Conservation (phyloP, 2,113 vertebrate genomes). For the Desmodus rotundus region DNA sequence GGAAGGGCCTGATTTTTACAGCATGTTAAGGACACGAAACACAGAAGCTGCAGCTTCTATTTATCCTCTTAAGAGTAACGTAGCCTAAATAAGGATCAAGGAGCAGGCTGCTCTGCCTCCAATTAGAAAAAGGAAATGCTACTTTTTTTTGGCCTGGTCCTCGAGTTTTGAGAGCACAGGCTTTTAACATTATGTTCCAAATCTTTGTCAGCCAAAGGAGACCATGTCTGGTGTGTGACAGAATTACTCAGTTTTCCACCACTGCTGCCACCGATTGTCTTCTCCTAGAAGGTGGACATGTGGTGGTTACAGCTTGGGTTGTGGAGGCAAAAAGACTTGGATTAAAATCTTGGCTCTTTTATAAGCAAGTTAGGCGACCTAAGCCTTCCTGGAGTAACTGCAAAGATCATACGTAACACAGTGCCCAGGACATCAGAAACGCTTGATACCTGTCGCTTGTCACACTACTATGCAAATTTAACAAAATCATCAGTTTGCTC, state of each 20-base stretch:
- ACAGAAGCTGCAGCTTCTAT: background rate
- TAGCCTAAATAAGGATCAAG: background rate
- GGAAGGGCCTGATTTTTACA: constrained; percentile 41
- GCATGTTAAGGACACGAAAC: constrained; percentile 9
- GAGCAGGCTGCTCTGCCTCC: background rate
- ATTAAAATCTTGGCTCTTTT: background rate
- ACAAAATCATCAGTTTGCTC: background rate
- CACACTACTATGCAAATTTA: background rate
- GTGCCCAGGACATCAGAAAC: background rate
- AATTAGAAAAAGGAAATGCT: background rate
- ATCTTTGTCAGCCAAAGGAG: background rate
- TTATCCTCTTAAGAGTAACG: background rate
- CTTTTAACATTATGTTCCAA: background rate
- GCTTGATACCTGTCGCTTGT: background rate
- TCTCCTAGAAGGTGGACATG: background rate
- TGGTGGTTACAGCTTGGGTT: background rate
- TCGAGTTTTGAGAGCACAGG: background rate
- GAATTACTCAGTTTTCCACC: background rate
- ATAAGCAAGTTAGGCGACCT: background rate
- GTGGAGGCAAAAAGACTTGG: background rate
- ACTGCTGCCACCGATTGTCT: background rate
- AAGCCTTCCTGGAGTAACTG: background rate
- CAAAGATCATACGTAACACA: background rate
- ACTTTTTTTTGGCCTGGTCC: background rate
- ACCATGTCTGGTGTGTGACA: background rate